A percentile compares a stretch with the other conserved stretches of the same genome.
These are phyloP conservation scores for Psammodynastes pulverulentus DNA, from an alignment of 2,113 vertebrate species.

Conservation along the genomic window DNA sequence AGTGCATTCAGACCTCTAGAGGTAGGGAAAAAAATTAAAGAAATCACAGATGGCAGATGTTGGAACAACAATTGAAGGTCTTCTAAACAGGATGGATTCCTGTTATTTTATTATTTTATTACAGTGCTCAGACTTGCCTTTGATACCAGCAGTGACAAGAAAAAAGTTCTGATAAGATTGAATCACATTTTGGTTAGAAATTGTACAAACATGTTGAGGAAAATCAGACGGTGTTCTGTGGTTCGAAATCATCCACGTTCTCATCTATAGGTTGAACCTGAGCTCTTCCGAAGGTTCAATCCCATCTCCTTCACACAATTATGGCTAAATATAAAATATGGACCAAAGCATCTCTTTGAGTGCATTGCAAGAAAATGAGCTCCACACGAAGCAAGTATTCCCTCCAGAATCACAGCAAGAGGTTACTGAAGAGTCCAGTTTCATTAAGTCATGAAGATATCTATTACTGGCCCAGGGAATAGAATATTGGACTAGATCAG, in stretches of 20 bases:
- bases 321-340: background rate
- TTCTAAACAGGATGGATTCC: background rate
- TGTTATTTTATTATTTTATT: background rate
- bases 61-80: rapidly evolving
- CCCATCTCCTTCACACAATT: background rate
- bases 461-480: background rate
- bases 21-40: background rate
- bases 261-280: background rate
- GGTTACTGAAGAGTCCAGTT: background rate
- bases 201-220: background rate
- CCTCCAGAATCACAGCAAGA: background rate
- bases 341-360: background rate
- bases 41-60: background rate
- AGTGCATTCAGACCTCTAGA: background rate
- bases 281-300: background rate
- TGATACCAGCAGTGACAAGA: background rate
- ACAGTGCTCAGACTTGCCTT: background rate
- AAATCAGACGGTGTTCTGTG: background rate
- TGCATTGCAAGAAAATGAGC: background rate
- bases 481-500: background rate
- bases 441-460: background rate
- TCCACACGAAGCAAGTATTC: background rate
- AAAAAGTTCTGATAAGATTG: background rate
- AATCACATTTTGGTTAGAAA: background rate
- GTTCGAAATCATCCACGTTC: background rate